These are phyloP conservation scores for Brachionichthys hirsutus DNA, from an alignment of 2,113 vertebrate genomes.

Conservation along the genomic window DNA sequence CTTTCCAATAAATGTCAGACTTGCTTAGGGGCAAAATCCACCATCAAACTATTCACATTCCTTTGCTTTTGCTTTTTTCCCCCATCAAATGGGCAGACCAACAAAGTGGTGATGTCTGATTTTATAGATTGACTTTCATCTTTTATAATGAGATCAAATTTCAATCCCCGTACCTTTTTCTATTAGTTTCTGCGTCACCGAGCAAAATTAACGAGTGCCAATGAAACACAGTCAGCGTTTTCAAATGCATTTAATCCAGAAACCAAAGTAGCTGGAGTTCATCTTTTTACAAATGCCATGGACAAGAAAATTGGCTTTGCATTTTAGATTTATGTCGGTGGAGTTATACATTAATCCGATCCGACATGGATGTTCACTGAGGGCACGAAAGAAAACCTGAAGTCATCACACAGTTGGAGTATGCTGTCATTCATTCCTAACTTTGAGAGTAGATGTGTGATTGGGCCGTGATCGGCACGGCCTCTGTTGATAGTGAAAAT, in stretches of 20 bases:
- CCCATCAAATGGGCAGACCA: slow-evolving; percentile 14
- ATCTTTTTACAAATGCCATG: slow-evolving; percentile 2
- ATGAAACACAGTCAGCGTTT: background rate
- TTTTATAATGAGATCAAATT: slow-evolving; percentile 1
- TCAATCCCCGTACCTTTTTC: too few species aligned
- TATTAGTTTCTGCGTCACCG: background rate
- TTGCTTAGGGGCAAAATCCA: slow-evolving; percentile 11
- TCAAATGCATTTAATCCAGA: background rate
- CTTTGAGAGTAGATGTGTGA: slow-evolving; percentile 3
- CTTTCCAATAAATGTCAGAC: slow-evolving; percentile 13
- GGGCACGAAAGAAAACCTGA: too few species aligned
- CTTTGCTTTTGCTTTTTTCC: slow-evolving; percentile 18
- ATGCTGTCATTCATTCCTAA: slow-evolving; percentile 14
- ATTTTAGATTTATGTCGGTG: slow-evolving; percentile 8
- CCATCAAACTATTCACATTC: slow-evolving; percentile 29
- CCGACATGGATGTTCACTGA: slow-evolving; percentile 24
- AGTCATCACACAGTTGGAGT: background rate
- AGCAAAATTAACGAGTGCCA: background rate
- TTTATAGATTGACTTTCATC: slow-evolving; percentile 14
- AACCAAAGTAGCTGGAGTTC: background rate
- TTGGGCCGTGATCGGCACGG: background rate
- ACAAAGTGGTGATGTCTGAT: background rate
- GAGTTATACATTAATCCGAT: slow-evolving; percentile 55
- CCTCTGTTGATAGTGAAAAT: slow-evolving; percentile 25
- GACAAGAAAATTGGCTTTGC: background rate